Base-by-base conservation (phyloP, 2,797 vertebrate species). In the Nothura maculosa region DNA sequence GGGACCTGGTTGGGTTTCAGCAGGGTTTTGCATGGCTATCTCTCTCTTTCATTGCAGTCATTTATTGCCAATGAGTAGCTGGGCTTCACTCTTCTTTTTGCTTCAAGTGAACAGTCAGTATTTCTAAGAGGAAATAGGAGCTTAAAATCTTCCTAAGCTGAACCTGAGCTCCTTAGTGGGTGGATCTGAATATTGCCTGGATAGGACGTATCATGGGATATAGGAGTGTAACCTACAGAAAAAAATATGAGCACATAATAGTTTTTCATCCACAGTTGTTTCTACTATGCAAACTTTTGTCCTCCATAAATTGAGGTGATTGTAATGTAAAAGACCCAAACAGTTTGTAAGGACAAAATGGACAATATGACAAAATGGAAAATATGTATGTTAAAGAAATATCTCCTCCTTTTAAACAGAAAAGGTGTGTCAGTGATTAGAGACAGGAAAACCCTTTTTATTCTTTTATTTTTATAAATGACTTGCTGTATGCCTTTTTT, bases 321-420 rank as follows among this genome's bases (percentile, higher is more conserved):
- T 75, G 38, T 70, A 85, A 74, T 42, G 48, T 72, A 75, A 76
- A 86, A 75, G 61, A 24, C 11, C 1, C 72, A 85, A 91, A 90
- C 42, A 88, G 14, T 55, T 74, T 81, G 13, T 43, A 62, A 62
- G 9, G 42, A n/a, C n/a, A n/a, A n/a, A n/a, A n/a, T n/a, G n/a
- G n/a, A n/a, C n/a, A 95, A 86, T 80, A 66, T 28, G 21, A 91
- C 38, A 69, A 57, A 80, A 48, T 84, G 94, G 85, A 94, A 96
- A 94, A 87, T 40, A 48, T 25, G 24, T 48, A 25, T 48, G 47
- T 28, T 60, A 32, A 76, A 85, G 4, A 79, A 91, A 90, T 87
- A 73, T 76, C 76, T 92, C 70, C 88, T n/a, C 40, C 19, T 85
- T 87, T 73, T 14, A 79, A 79, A 57, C 54, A 32, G 32, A 66